Evolutionary conservation across 2,888 invertebrate genomes (phyloP), one percentile per base, ranked within the genome.

Genomic region (Stenichneumon culpator): DNA sequence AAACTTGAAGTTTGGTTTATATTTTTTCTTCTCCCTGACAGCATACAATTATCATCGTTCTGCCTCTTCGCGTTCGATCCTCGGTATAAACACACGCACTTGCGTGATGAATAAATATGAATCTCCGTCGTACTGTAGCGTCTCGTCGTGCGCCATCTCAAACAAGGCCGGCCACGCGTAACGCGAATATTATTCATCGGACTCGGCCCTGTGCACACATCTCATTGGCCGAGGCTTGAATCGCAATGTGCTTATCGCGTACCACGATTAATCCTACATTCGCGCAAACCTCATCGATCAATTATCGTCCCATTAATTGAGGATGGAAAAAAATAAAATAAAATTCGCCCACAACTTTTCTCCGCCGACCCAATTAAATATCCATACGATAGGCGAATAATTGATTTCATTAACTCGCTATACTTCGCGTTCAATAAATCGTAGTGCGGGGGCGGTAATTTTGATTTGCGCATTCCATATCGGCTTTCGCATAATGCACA

Each of bases 151-250:
- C 57, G 69, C 63, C 54, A 44, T 79, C 54, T 54, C 44, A 25
- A 70, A 52, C 63, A 69, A 79, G 79, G 39, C 22, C 67, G 44
- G 22, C 25, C 22, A 22, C 52, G 32, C 52, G 60, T 70, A 79
- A 47, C 74, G 74, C 44, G 50, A 63, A 60, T 74, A 68, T 81
- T 81, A 80, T 75, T 81, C 81, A 74, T 81, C 74, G 67, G 50
- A 81, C 74, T 74, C 68, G 52, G 52, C 80, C 54, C 47, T 54
- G 54, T 11, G 22, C 11, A 25, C 25, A 57, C 25, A 25, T 39
- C 36, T 67, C 36, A 32, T 52, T 52, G 32, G 32, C 22, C 47
- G 57, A 14, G 25, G 14, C 25, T 57, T 5, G 22, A 22, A 25
- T 57, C 14, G 25, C 25, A 57, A 57, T 25, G 25, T 14, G 25